Conservation (phyloP, 2,888 invertebrate genomes). For the Conops quadrifasciatus region DNA sequence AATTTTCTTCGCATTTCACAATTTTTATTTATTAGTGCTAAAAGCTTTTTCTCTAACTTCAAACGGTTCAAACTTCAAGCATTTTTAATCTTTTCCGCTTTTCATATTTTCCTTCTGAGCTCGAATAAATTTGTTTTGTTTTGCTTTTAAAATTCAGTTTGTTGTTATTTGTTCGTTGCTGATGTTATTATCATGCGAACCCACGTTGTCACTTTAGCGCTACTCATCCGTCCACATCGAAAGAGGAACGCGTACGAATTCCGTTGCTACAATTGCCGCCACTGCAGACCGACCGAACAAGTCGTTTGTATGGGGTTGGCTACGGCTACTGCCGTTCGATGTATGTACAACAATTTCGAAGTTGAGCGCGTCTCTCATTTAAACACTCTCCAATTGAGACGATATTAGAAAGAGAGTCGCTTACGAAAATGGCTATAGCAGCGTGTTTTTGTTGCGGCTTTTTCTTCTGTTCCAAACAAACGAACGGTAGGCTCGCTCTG, state of each 20-base stretch:
- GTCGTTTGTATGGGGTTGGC: not conserved
- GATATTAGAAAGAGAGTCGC: no score
- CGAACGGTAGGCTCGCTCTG: not conserved
- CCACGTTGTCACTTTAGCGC: not conserved
- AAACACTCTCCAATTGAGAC: not conserved
- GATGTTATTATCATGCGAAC: not conserved
- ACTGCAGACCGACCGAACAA: constrained; percentile 1
- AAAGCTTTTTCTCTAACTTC: no score
- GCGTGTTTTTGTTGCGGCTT: no score
- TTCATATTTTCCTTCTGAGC: constrained; percentile 2
- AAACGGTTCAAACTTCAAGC: no score
- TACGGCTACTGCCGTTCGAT: not conserved
- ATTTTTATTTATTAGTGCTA: no score
- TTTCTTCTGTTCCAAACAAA: no score
- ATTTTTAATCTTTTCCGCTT: not conserved
- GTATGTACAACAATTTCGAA: not conserved
- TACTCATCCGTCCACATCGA: constrained; percentile 27
- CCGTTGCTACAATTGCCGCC: constrained; percentile 24
- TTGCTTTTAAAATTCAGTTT: not conserved
- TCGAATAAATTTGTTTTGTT: not conserved
- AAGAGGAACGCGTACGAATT: constrained; percentile 34
- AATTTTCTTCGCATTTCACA: no score
- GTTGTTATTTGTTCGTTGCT: constrained; percentile 8
- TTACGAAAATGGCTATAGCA: no score
- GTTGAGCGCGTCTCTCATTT: not conserved